These are phyloP conservation scores for Leucania comma DNA, from an alignment of 2,888 invertebrate species.

Conservation along the genomic window DNA sequence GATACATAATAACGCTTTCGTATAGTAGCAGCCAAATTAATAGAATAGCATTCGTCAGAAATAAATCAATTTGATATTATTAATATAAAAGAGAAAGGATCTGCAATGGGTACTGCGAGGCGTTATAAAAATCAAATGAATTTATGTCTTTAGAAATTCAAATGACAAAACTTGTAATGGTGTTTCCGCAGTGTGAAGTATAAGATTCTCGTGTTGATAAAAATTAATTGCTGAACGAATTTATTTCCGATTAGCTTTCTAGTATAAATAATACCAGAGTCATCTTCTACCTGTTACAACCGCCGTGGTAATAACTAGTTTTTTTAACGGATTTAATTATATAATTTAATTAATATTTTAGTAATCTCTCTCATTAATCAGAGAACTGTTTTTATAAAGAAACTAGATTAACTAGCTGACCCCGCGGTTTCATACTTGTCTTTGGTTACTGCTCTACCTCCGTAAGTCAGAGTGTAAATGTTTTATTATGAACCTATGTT, in stretches of 20 bases:
- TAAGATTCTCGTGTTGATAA: conserved; percentile 58
- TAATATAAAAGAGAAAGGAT: conserved; percentile 73
- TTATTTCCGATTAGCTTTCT: conserved; percentile 66
- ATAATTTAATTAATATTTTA: conserved; percentile 54
- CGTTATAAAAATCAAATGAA: conserved; percentile 71
- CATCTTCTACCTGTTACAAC: conserved; percentile 37
- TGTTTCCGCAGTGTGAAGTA: conserved; percentile 54
- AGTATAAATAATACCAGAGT: conserved; percentile 44
- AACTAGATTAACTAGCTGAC: too few relatives aligned
- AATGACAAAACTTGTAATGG: conserved; percentile 72
- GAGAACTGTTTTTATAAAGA: conserved; percentile 21
- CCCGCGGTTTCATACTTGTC: too few relatives aligned
- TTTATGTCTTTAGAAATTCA: conserved; percentile 79
- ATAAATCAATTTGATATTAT: conserved; percentile 69
- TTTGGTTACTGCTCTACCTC: too few relatives aligned
- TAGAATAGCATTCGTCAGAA: conserved; percentile 57
- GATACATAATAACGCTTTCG: conserved; percentile 69
- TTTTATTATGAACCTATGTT: too few relatives aligned
- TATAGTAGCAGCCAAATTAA: conserved; percentile 63
- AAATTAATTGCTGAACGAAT: conserved; percentile 62
- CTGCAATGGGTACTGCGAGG: conserved; percentile 47
- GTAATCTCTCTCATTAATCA: conserved; percentile 41
- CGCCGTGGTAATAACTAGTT: conserved; percentile 41
- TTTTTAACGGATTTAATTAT: conserved; percentile 45
- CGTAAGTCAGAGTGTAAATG: too few relatives aligned